These are phyloP conservation scores for Eudasyphora cyanicolor DNA, from an alignment of 2,888 invertebrate genomes.

Conservation along the genomic window DNA sequence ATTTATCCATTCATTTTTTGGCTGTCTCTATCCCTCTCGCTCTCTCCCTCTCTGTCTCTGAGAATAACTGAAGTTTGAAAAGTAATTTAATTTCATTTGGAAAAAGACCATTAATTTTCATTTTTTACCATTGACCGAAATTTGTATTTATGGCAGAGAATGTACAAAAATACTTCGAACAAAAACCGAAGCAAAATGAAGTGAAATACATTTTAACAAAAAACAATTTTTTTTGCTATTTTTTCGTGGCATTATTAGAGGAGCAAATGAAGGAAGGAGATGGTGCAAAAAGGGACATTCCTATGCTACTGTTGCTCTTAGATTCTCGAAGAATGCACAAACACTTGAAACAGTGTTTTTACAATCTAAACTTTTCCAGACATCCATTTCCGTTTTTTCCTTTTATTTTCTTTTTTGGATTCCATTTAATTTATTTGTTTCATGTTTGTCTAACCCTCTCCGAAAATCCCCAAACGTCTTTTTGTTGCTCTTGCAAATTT, in stretches of 20 bases:
- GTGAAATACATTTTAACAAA: conserved; percentile 7
- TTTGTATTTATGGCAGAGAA: conserved; percentile 44
- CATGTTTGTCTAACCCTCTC: conserved; percentile 17
- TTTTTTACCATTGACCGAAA: conserved; percentile 38
- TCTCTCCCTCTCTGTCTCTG: not conserved
- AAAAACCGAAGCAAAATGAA: not conserved
- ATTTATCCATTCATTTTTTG: too few species aligned
- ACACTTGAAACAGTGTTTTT: not conserved
- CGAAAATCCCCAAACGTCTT: not conserved
- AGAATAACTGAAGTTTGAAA: conserved; percentile 21
- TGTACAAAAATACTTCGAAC: not conserved
- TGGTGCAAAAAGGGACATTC: not conserved
- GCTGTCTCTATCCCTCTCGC: not conserved
- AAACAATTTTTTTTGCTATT: conserved; percentile 26
- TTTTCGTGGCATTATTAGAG: not conserved
- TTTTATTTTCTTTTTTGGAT: not conserved
- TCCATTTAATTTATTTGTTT: conserved; percentile 46
- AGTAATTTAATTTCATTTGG: conserved; percentile 51
- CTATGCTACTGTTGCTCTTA: not conserved
- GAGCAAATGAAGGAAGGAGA: not conserved
- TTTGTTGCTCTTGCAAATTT: not conserved
- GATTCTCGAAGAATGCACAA: not conserved
- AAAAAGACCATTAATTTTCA: conserved; percentile 54
- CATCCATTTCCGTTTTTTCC: not conserved
- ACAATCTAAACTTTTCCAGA: conserved; percentile 6